phyloP scores from a whole-genome alignment of 2,113 vertebrate species.

The Gadus chalcogrammus region DNA sequence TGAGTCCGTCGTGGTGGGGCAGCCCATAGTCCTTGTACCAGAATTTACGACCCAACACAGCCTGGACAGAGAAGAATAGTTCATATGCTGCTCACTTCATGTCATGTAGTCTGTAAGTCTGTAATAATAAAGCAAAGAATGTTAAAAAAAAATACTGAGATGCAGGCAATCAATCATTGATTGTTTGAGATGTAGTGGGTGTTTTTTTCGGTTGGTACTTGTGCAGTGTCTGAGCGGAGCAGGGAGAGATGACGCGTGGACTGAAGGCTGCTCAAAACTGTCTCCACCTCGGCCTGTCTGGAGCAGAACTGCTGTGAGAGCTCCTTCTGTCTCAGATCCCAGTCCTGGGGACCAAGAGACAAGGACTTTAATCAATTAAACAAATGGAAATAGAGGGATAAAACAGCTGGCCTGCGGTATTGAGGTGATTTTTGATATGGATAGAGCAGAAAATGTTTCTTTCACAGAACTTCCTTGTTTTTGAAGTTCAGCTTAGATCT shows the following conservation, averaged over 20 bases:
- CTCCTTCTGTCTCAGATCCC: constrained; percentile 60
- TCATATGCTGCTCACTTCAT: neutral
- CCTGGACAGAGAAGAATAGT: constrained; percentile 60
- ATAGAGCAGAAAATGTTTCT: no score
- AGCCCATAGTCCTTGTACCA: constrained; percentile 77
- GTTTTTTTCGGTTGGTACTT: constrained; percentile 65
- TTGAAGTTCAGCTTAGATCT: no score
- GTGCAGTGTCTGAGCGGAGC: constrained; percentile 70
- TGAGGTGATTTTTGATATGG: no score
- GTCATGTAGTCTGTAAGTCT: neutral
- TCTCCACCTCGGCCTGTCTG: constrained; percentile 69
- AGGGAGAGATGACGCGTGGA: constrained; percentile 66
- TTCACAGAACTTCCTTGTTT: no score
- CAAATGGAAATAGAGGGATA: neutral
- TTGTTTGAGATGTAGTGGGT: neutral
- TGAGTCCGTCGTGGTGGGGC: constrained; percentile 36
- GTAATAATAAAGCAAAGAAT: neutral
- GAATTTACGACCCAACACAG: constrained; percentile 64
- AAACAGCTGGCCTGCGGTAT: no score
- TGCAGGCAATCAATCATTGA: neutral
- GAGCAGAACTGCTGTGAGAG: constrained; percentile 65
- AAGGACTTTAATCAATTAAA: neutral
- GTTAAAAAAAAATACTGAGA: no score
- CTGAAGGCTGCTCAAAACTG: constrained; percentile 65
- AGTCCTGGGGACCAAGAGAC: constrained; percentile 59